A percentile compares a stretch with the other conserved stretches of the same genome.
These are phyloP conservation scores for Luperina testacea DNA, from an alignment of 2,888 invertebrate genomes.

Conservation along the genomic window DNA sequence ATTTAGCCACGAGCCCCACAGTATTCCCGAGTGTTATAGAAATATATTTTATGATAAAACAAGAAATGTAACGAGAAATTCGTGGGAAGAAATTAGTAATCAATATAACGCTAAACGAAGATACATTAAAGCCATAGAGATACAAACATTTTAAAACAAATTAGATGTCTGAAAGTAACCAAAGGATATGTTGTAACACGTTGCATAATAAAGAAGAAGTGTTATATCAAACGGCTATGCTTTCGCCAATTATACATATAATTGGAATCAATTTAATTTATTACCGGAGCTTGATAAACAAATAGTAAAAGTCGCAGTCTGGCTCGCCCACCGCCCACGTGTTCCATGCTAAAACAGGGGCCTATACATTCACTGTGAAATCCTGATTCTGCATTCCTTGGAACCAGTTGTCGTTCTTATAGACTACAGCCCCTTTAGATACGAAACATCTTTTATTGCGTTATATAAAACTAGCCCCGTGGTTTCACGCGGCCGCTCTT, in stretches of 20 bases:
- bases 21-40: neutral
- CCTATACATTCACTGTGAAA: slow-evolving; percentile 58
- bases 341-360: slow-evolving; percentile 59
- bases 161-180: slow-evolving; percentile 8
- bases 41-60: neutral
- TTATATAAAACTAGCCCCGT: neutral
- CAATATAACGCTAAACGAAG: neutral
- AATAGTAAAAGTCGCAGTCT: slow-evolving; percentile 70
- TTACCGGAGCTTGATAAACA: slow-evolving; percentile 67
- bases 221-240: slow-evolving; percentile 60
- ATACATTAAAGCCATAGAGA: neutral
- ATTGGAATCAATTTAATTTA: slow-evolving; percentile 72
- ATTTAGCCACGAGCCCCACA: too few relatives aligned
- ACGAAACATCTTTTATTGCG: slow-evolving; percentile 46
- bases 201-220: slow-evolving; percentile 55
- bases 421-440: slow-evolving; percentile 22
- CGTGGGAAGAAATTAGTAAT: neutral
- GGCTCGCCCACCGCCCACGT: slow-evolving; percentile 70
- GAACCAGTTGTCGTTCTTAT: slow-evolving; percentile 64
- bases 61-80: neutral
- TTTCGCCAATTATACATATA: slow-evolving; percentile 72
- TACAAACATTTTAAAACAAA: neutral
- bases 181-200: slow-evolving; percentile 58
- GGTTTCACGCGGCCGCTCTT: neutral
- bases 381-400: slow-evolving; percentile 62